Evolutionary conservation across 2,797 vertebrate species (phyloP), one percentile per base, ranked within the genome.

Genomic region (Nannoperca obscura): DNA sequence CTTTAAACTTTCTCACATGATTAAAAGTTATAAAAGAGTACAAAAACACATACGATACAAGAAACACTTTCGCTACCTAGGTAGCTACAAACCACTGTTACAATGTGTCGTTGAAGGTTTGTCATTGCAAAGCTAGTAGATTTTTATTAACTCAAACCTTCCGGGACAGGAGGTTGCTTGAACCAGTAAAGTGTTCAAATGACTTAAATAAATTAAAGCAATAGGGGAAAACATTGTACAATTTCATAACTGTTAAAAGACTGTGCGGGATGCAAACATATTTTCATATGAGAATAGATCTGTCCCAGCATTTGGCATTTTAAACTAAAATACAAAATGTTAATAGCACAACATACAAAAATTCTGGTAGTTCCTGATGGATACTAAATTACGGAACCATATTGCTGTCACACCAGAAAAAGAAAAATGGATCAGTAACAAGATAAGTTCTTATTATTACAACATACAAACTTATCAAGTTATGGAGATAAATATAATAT

Each of bases 131-230:
- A 62, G 44, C 53, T 42, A 65, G 75, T 64, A 74, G 74, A 78
- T 68, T 24, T 13, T 73, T 38, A 22, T 69, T n/a, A 70, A 50
- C 3, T 55, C 53, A 74, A 74, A 81, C 77, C 65, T 60, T 79
- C 66, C 54, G 44, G 77, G 62, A 81, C 71, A 70, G 66, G 70
- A 78, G 69, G 61, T 32, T 46, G 54, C 59, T 78, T 68, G 65
- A 83, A 82, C 69, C 74, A 85, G 68, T 85, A 76, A 74, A 79
- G 65, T 54, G 65, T 86, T 83, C 71, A 89, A 71, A 84, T 66
- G 59, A 81, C 72, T 89, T 82, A 36, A 93, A 93, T 93, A 93
- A 90, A 91, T 92, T 85, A 88, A 87, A 83, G 83, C 81, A 88
- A 81, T 40, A 62, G 74, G 63, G 78, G 69, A 49, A 55, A 60